phyloP scores from a whole-genome alignment of 2,888 invertebrate genomes.

The Prenolepis imparis region DNA sequence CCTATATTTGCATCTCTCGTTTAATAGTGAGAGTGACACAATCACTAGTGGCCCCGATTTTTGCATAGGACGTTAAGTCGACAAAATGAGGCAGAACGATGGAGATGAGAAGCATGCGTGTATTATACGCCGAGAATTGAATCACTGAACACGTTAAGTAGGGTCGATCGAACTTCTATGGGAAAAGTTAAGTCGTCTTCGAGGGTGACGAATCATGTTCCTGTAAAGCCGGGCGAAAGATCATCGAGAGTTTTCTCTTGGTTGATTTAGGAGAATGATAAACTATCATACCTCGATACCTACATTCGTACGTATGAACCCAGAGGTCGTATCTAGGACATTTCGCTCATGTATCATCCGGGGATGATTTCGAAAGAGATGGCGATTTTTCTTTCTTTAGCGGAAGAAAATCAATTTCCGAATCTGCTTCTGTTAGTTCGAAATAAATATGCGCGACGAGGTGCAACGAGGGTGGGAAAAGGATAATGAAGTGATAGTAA shows the following conservation, averaged over 20 bases:
- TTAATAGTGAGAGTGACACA: not conserved
- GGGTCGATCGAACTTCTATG: conserved; percentile 55
- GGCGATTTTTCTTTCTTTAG: not conserved
- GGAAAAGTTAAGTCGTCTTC: conserved; percentile 65
- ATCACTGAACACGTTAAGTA: conserved; percentile 58
- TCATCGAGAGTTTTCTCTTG: conserved; percentile 37
- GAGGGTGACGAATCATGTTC: conserved; percentile 60
- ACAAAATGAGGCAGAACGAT: conserved; percentile 61
- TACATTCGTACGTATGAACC: conserved; percentile 9
- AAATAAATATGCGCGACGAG: conserved; percentile 6
- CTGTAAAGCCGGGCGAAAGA: conserved; percentile 44
- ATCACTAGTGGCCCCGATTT: conserved; percentile 6
- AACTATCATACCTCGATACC: conserved; percentile 10
- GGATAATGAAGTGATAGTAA: conserved; percentile 52
- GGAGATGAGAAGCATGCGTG: conserved; percentile 42
- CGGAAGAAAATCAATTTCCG: conserved; percentile 26
- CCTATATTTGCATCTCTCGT: not conserved
- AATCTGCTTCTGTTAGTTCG: not conserved
- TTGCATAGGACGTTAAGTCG: conserved; percentile 35
- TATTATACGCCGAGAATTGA: conserved; percentile 57
- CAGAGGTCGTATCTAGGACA: not conserved
- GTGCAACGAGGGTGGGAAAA: not conserved
- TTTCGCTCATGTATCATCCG: conserved; percentile 24
- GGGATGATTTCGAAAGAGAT: not conserved
- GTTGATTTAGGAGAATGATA: conserved; percentile 55